These are phyloP conservation scores for Anas flavirostris DNA, from an alignment of 2,797 vertebrate species.

Conservation along the genomic window DNA sequence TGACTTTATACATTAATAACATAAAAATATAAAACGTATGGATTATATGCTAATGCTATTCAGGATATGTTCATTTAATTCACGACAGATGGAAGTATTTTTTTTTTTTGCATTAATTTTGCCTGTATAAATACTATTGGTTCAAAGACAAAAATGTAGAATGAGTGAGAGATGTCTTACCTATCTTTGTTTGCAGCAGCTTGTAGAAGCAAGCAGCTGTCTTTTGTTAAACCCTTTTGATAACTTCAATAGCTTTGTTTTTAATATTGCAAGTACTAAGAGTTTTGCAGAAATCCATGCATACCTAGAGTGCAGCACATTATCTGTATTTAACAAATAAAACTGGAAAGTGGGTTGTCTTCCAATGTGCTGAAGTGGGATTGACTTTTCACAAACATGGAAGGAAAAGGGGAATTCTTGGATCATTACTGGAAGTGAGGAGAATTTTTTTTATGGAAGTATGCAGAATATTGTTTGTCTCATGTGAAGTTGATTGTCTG, in stretches of 20 bases:
- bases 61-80: neutral
- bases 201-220: neutral
- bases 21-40: neutral
- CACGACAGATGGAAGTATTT: neutral
- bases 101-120: neutral
- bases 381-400: neutral
- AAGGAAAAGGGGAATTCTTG: neutral
- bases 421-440: neutral
- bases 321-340: no score
- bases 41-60: neutral
- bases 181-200: neutral
- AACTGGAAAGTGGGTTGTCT: neutral
- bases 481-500: neutral
- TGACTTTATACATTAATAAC: neutral
- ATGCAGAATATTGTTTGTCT: neutral
- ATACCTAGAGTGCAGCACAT: neutral
- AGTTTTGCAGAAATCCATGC: neutral
- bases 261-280: no score
- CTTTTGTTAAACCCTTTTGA: neutral
- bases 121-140: fast-evolving
- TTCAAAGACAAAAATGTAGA: neutral
- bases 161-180: neutral
- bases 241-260: neutral
- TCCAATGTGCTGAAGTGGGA: neutral
- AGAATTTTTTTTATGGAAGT: neutral